Percentiles rank a stretch among this genome's conserved stretches.
These are phyloP conservation scores for Callipepla californica DNA, from an alignment of 2,113 vertebrate genomes.

Conservation along the genomic window DNA sequence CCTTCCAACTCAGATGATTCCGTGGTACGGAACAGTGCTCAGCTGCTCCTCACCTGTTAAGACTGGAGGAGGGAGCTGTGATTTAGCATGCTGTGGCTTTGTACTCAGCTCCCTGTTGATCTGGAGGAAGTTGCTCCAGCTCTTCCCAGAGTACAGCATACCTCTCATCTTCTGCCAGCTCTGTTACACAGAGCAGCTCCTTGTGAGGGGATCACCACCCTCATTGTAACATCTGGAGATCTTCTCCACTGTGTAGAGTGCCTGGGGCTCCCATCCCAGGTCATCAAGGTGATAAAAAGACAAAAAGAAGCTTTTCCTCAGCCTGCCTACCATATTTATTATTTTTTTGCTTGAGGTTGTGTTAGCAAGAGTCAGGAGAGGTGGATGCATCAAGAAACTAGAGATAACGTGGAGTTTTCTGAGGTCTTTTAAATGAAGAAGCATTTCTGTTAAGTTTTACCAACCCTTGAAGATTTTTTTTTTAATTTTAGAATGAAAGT, in stretches of 20 bases:
- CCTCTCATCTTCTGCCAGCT: constrained; percentile 63
- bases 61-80: background rate
- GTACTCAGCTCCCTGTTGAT: constrained; percentile 11
- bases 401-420: background rate
- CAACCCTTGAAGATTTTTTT: background rate
- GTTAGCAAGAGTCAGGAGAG: background rate
- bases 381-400: background rate
- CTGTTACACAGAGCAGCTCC: background rate
- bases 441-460: background rate
- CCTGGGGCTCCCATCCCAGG: background rate
- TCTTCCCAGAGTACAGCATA: background rate
- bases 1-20: no score
- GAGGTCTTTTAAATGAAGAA: background rate
- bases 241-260: background rate
- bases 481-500: background rate
- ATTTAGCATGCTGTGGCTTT: background rate
- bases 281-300: background rate
- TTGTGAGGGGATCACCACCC: background rate
- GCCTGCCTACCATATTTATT: background rate
- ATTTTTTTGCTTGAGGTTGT: background rate
- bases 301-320: background rate
- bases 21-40: background rate
- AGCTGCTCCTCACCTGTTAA: constrained; percentile 50
- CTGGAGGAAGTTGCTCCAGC: constrained; percentile 36
- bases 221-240: background rate